These are phyloP conservation scores for Plecturocebus donacophilus DNA, from an alignment of 2,113 vertebrate species.

Conservation along the genomic window DNA sequence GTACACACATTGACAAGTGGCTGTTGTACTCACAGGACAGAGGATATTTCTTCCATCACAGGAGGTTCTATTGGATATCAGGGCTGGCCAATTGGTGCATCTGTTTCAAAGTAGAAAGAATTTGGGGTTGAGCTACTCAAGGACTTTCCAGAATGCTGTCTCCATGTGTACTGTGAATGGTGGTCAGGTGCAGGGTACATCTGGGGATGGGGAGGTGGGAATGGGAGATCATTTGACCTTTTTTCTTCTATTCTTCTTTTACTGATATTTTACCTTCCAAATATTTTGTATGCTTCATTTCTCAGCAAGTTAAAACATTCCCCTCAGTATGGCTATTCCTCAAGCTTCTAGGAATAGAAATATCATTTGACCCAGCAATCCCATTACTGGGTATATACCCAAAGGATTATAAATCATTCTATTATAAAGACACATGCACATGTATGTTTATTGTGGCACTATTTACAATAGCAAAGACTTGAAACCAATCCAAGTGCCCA, in stretches of 20 bases:
- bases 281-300: background rate
- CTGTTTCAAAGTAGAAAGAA: background rate
- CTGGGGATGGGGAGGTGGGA: no score
- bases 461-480: no score
- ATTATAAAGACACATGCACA: no score
- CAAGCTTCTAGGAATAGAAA: no score
- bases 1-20: background rate
- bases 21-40: background rate
- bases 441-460: no score
- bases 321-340: background rate
- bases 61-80: background rate
- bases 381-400: no score
- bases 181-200: background rate
- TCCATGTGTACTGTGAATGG: background rate
- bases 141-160: background rate
- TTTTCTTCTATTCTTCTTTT: background rate
- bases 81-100: rapidly evolving
- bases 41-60: background rate
- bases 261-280: background rate
- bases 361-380: no score
- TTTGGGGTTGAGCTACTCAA: background rate
- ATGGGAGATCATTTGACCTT: rapidly evolving
- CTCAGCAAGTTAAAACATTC: background rate
- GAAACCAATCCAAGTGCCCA: no score
- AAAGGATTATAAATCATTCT: no score